Base-by-base conservation (phyloP, 2,113 vertebrate genomes). In the Dasyurus viverrinus region DNA sequence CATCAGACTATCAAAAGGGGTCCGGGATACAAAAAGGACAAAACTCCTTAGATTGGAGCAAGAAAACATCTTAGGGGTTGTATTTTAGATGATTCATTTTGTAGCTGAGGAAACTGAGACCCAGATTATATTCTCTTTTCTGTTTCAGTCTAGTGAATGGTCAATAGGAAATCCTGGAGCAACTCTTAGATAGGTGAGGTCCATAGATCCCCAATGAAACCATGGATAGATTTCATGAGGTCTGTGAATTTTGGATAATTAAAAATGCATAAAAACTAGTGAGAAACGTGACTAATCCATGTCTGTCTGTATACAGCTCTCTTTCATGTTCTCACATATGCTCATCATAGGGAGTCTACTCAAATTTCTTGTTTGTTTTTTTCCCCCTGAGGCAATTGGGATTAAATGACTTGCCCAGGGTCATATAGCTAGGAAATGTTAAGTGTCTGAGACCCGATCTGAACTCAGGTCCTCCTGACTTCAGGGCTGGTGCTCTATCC, bases 61-160 rank as follows among this genome's bases (percentile, higher is more conserved):
- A n/a, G 19, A 7, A 84, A 84, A 22, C n/a, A 22, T 42, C 68
- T 76, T 22, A n/a, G 36, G 22, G 14, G 68, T 42, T 16, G 22
- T 84, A 52, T 52, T 52, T 52, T 52, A 52, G 50, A 52, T 9
- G 50, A 52, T 19, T 42, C 16, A 84, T 42, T 84, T 42, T 84
- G 42, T 22, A 22, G 19, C 16, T 84, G 36, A 42, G 19, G 68
- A 84, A 42, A 84, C 16, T 76, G 68, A 84, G n/a, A 6, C 16
- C 36, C 6, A 14, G 89, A 54, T 50, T 93, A 27, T 93, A 92
- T 95, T 50, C 36, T 23, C 3, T 48, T 24, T 92, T 97, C 8
- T 91, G 36, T 90, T 94, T 96, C 93, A 95, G 42, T 27, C 5
- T 6, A 36, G 57, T 93, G 53, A 54, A 89, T 93, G 53, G 93